Base-by-base conservation (phyloP, 2,113 vertebrate genomes). In the Sander lucioperca region DNA sequence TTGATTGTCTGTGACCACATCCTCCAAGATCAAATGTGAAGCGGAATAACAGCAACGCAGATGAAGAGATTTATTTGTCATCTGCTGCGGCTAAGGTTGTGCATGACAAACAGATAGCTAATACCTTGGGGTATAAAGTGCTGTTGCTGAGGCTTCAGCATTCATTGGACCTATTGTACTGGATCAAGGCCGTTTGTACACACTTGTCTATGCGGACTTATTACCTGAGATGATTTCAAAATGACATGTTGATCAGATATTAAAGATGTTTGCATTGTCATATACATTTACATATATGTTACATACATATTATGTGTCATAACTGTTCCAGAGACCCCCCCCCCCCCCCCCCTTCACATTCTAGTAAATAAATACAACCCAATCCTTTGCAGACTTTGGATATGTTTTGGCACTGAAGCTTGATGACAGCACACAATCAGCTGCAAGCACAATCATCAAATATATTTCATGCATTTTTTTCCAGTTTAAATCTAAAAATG, bases 1-100 rank as follows among this genome's bases (percentile, higher is more conserved):
- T 91, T 93, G 93, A 94, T 93, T 93, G 93, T 89, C 89, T 90
- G 87, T 89, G 89, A 94, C 90, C 86, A 84, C 90, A 91, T 91
- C 87, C 86, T 83, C 73, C 53, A 65, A 90, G 88, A 92, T 92
- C 92, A 91, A 92, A 91, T 83, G 88, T 89, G 89, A 91, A 92
- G 86, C 83, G n/a, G 83, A 83, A 91, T 84, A 91, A 93, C 79
- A 77, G 86, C 86, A 58, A 80, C 77, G 74, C 36, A 76, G 79
- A 89, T 69, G 76, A 84, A 69, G 84, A 86, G 85, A 92, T 92
- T 91, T 91, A 93, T 93, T 81, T 75, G 81, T 84, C 79, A 63
- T 89, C 89, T 83, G 85, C 88, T 68, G 82, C 19, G 53, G 84
- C 59, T 56, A 66, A 82, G 79, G 86, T 70, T 83, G 88, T 88